Percentiles rank a stretch among this genome's conserved stretches.
phyloP scores from a whole-genome alignment of 2,113 vertebrate genomes.

The Tachysurus fulvidraco region DNA sequence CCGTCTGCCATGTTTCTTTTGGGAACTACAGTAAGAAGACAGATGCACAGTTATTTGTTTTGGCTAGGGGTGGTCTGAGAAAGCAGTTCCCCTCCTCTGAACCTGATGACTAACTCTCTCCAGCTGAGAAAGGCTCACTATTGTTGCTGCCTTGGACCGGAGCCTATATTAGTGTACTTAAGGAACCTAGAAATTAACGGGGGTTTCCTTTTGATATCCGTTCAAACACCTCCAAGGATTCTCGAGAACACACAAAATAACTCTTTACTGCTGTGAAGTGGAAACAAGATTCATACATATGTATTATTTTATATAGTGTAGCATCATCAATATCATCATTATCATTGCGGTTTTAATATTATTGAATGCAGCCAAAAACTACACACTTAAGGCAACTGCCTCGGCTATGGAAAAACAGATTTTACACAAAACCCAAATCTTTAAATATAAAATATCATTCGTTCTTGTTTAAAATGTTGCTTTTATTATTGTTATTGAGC shows the following conservation, averaged over 20 bases:
- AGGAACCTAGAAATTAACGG: constrained; percentile 74
- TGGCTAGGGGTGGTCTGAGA: constrained; percentile 71
- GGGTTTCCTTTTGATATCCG: constrained; percentile 73
- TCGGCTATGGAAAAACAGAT: not conserved
- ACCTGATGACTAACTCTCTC: constrained; percentile 79
- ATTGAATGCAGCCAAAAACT: not conserved
- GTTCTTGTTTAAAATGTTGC: not conserved
- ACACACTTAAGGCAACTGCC: not conserved
- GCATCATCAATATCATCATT: not conserved
- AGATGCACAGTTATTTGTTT: constrained; percentile 9
- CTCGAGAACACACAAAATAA: constrained; percentile 55
- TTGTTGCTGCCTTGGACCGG: constrained; percentile 76
- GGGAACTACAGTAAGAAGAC: not conserved
- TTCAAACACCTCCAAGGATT: constrained; percentile 62
- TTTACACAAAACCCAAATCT: too few relatives aligned
- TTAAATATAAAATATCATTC: not conserved
- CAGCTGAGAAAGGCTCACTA: constrained; percentile 68
- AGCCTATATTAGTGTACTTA: constrained; percentile 58
- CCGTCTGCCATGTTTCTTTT: not conserved
- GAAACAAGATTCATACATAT: constrained; percentile 31
- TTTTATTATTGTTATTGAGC: not conserved
- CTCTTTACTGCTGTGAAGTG: constrained; percentile 50
- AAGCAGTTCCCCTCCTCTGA: constrained; percentile 76
- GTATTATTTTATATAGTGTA: not conserved
- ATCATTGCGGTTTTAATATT: not conserved